A percentile compares a stretch with the other conserved stretches of the same genome.
These are phyloP conservation scores for Protobothrops flavoviridis DNA, from an alignment of 2,113 vertebrate species.

Conservation along the genomic window DNA sequence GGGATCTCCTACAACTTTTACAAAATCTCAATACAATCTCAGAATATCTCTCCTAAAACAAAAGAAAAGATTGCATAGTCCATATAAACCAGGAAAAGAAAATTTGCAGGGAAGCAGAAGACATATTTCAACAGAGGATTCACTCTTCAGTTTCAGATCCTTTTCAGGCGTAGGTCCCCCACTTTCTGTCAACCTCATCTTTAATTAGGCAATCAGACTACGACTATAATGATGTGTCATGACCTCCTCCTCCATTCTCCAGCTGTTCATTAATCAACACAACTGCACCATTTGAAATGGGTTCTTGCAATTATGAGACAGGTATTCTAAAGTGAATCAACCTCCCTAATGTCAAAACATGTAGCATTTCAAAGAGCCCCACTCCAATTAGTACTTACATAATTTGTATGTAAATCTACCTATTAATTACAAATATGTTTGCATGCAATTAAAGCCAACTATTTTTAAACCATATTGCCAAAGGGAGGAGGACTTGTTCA, in stretches of 20 bases:
- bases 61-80: neutral
- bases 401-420: neutral
- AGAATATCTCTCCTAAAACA: neutral
- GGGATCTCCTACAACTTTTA: neutral
- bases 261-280: slow-evolving; percentile 31
- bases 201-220: neutral
- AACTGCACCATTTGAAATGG: neutral
- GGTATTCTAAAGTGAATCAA: neutral
- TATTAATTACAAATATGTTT: slow-evolving; percentile 20
- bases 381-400: neutral
- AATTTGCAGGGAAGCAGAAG: neutral
- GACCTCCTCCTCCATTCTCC: neutral
- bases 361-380: slow-evolving; percentile 7
- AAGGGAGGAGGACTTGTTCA: neutral
- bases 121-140: neutral
- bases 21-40: neutral
- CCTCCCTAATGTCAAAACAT: slow-evolving; percentile 27
- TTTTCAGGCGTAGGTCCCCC: neutral
- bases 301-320: neutral
- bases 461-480: neutral
- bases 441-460: neutral
- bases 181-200: neutral
- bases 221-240: neutral
- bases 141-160: neutral
- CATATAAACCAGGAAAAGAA: neutral